These are phyloP conservation scores for Lithophane ornitopus DNA, from an alignment of 2,888 invertebrate genomes.

Conservation along the genomic window DNA sequence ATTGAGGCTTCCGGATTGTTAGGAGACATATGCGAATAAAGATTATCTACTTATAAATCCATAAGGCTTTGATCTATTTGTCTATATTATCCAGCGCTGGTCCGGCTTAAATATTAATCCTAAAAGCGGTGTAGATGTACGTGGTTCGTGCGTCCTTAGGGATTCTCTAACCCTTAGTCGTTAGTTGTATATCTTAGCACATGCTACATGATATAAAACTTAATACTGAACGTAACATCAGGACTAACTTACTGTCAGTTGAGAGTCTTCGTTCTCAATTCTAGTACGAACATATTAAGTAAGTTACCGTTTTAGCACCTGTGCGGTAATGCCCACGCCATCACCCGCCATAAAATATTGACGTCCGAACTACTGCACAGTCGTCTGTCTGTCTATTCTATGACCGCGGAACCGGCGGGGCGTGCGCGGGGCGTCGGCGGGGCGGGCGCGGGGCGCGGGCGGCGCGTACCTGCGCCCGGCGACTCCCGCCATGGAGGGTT, in stretches of 20 bases:
- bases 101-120: conserved; percentile 37
- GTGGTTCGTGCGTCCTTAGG: conserved; percentile 30
- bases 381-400: conserved; percentile 77
- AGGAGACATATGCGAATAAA: conserved; percentile 10
- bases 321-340: conserved; percentile 56
- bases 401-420: conserved; percentile 73
- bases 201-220: conserved; percentile 49
- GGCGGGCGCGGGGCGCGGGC: conserved; percentile 71
- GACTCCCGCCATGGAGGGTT: conserved; percentile 74
- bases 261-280: conserved; percentile 38
- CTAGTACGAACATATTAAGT: conserved; percentile 40
- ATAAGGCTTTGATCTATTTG: conserved; percentile 27
- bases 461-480: conserved; percentile 85
- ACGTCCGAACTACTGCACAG: conserved; percentile 66
- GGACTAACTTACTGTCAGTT: conserved; percentile 37
- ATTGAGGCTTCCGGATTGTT: conserved; percentile 19
- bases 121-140: conserved; percentile 37
- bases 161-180: conserved; percentile 33
- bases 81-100: conserved; percentile 11
- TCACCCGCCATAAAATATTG: conserved; percentile 67
- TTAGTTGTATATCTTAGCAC: conserved; percentile 51
- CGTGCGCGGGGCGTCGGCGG: conserved; percentile 68
- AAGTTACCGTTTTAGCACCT: conserved; percentile 59
- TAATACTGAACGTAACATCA: conserved; percentile 28
- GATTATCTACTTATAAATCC: conserved; percentile 9